Conservation (phyloP, 2,797 vertebrate species). For the Brachyalestes nurse region DNA sequence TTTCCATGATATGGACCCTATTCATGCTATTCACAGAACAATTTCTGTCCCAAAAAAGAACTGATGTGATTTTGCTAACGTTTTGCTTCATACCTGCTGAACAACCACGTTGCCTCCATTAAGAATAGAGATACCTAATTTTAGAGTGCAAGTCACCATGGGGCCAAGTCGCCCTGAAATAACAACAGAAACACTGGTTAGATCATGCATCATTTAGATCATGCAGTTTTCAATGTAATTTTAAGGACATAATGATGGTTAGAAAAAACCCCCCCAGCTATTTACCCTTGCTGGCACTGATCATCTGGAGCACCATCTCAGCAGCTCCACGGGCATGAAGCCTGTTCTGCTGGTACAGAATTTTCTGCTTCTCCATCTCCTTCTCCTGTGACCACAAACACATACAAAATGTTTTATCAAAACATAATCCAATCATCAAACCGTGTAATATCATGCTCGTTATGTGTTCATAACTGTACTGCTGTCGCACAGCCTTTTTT, state of each 20-base stretch:
- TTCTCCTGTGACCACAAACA: constrained; percentile 85
- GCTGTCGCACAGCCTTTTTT: not conserved
- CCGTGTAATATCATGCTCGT: too few species aligned
- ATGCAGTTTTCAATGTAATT: not conserved
- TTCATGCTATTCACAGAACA: not conserved
- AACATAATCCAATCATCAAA: not conserved
- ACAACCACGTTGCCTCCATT: constrained; percentile 95
- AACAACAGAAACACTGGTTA: constrained; percentile 2
- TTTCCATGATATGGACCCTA: too few species aligned
- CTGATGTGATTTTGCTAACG: not conserved
- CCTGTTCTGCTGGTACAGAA: constrained; percentile 95
- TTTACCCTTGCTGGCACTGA: constrained; percentile 95
- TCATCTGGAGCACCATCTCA: constrained; percentile 99
- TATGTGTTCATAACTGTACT: not conserved
- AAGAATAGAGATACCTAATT: constrained; percentile 95
- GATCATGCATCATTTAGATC: not conserved
- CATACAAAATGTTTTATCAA: not conserved
- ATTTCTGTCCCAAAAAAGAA: not conserved
- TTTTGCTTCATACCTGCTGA: constrained; percentile 84
- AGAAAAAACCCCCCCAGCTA: not conserved
- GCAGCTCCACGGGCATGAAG: constrained; percentile 96
- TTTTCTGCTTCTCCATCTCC: constrained; percentile 99
- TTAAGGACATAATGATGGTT: not conserved
- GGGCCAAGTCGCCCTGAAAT: constrained; percentile 87
- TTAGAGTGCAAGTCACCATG: constrained; percentile 95